A percentile compares a stretch with the other conserved stretches of the same genome.
phyloP scores from a whole-genome alignment of 2,888 invertebrate genomes.

The Himalopsyche kuldschensis region DNA sequence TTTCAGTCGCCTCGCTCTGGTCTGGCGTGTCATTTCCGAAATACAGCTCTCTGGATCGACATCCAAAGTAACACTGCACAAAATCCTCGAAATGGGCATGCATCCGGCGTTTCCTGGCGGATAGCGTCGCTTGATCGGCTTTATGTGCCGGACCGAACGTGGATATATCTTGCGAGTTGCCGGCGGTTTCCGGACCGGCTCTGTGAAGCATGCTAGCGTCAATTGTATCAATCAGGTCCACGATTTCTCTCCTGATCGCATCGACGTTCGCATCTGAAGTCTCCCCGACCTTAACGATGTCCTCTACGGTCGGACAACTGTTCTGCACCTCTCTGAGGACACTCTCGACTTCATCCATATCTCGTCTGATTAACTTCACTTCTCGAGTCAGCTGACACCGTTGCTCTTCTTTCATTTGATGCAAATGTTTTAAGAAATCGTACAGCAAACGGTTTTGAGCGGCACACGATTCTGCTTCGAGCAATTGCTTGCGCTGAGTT shows the following conservation, averaged over 20 bases:
- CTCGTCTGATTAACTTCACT: conserved; percentile 73
- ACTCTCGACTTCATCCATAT: conserved; percentile 71
- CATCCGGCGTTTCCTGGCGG: conserved; percentile 73
- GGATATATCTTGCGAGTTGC: conserved; percentile 31
- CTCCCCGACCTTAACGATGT: conserved; percentile 52
- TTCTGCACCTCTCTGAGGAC: conserved; percentile 63
- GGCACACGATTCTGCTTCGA: conserved; percentile 79
- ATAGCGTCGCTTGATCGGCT: conserved; percentile 56
- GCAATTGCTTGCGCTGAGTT: conserved; percentile 73
- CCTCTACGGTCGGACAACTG: conserved; percentile 62
- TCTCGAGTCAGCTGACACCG: conserved; percentile 69
- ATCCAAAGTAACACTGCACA: conserved; percentile 82
- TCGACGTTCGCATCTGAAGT: conserved; percentile 57
- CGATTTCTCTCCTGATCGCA: conserved; percentile 60
- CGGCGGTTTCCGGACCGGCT: conserved; percentile 35
- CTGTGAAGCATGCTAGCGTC: conserved; percentile 53
- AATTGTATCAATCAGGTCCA: conserved; percentile 59
- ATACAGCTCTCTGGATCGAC: conserved; percentile 72
- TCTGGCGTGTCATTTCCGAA: conserved; percentile 53
- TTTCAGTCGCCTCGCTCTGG: conserved; percentile 29
- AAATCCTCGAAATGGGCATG: conserved; percentile 88
- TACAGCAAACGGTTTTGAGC: conserved; percentile 80
- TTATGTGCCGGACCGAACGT: conserved; percentile 38
- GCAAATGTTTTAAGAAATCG: conserved; percentile 79
- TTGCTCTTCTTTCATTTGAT: conserved; percentile 71